A percentile compares a stretch with the other conserved stretches of the same genome.
phyloP scores from a whole-genome alignment of 92 coral and sea anemone species.

The Epizoanthus fatuus region DNA sequence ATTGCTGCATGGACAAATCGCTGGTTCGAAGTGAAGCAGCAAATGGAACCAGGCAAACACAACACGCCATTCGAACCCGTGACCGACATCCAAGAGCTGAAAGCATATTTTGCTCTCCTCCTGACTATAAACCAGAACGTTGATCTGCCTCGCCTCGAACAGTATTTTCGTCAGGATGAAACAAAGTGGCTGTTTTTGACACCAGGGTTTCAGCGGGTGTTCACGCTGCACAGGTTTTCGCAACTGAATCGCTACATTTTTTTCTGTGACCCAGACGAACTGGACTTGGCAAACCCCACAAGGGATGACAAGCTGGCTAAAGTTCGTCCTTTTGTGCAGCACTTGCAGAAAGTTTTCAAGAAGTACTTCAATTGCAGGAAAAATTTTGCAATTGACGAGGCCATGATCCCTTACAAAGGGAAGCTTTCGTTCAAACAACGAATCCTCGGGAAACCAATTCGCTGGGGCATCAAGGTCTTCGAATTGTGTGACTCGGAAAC shows the following conservation, averaged over 20 bases:
- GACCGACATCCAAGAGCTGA: too few relatives aligned
- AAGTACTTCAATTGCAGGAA: conserved; percentile 51
- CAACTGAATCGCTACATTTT: conserved; percentile 59
- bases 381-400: conserved; percentile 57
- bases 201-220: conserved; percentile 58
- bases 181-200: conserved; percentile 52
- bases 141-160: conserved; percentile 26
- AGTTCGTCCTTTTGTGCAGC: conserved; percentile 40
- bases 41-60: too few relatives aligned
- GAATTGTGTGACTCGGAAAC: conserved; percentile 49
- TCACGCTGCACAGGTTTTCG: conserved; percentile 41
- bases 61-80: too few relatives aligned
- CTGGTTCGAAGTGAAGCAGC: too few relatives aligned
- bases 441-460: conserved; percentile 55
- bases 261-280: conserved; percentile 54
- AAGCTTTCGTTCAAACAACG: conserved; percentile 52
- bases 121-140: conserved; percentile 44
- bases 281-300: background rate
- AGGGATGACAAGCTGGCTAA: conserved; percentile 32
- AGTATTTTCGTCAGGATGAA: conserved; percentile 51
- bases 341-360: conserved; percentile 35
- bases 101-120: conserved; percentile 29
- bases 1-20: too few relatives aligned
- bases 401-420: conserved; percentile 62
- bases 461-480: conserved; percentile 62